Evolutionary conservation across 2,797 vertebrate species (phyloP).

Genomic region (Phrynocephalus vlangalii): DNA sequence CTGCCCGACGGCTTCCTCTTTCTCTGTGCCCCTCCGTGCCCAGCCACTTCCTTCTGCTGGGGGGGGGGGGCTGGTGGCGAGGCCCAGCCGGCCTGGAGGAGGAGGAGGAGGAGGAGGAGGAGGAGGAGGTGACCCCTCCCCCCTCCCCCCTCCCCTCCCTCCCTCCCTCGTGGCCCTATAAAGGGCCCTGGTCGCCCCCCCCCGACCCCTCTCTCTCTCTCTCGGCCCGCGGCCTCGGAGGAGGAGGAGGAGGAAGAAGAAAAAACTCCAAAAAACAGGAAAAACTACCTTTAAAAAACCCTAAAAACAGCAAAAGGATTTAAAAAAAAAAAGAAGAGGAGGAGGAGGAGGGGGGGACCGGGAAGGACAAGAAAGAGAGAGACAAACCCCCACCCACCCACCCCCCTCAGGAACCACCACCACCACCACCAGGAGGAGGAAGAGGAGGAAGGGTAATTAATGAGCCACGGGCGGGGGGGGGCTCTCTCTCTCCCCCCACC

Average conservation of each 20-base stretch:
- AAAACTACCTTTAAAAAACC: not conserved
- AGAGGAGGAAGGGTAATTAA: conserved; percentile 16
- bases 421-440: not conserved
- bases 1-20: no score
- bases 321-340: no score
- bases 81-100: no score
- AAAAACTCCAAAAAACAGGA: not conserved
- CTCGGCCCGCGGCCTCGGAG: conserved; percentile 1
- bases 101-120: no score
- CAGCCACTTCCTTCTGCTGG: no score
- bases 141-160: not conserved
- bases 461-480: no score
- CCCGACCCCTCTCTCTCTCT: not conserved
- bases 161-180: conserved; percentile 2
- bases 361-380: not conserved
- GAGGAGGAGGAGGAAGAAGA: not conserved
- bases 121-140: not conserved
- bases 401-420: not conserved
- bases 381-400: no score
- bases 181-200: not conserved
- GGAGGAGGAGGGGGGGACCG: no score
- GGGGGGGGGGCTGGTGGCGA: no score
- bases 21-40: no score
- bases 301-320: conserved; percentile 26
- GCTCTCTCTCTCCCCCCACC: no score